Conservation (phyloP, 2,888 invertebrate genomes). For the Eustalomyia histrio region DNA sequence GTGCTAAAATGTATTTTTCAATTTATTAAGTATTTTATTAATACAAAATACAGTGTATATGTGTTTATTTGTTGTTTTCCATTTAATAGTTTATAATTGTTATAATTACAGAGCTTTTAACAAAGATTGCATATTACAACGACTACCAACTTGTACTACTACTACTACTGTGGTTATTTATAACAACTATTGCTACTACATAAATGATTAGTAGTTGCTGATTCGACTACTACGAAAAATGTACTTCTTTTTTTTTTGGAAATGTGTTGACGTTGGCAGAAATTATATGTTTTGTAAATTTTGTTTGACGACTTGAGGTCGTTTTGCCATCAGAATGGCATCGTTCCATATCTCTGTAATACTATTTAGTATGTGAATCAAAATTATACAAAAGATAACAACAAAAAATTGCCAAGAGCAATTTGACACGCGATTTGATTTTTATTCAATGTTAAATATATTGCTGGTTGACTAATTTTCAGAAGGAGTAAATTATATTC, state of each 20-base stretch:
- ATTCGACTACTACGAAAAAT: constrained; percentile 8
- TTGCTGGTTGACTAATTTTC: constrained; percentile 6
- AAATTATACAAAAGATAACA: background rate
- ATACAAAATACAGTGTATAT: background rate
- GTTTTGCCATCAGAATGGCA: background rate
- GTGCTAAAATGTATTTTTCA: no score
- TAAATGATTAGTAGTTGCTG: background rate
- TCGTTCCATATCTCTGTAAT: no score
- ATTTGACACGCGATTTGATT: constrained; percentile 46
- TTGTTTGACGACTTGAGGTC: constrained; percentile 23
- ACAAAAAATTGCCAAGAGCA: constrained; percentile 25
- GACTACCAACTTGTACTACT: no score
- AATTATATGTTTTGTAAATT: constrained; percentile 12
- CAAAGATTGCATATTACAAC: constrained; percentile 20
- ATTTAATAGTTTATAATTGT: constrained; percentile 44
- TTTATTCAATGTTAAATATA: constrained; percentile 23
- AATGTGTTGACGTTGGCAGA: constrained; percentile 36
- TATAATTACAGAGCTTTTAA: constrained; percentile 41
- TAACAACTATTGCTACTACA: background rate
- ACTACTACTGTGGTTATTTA: background rate
- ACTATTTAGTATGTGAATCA: background rate
- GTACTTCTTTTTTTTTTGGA: no score
- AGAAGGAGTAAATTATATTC: background rate
- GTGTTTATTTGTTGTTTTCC: constrained; percentile 8
- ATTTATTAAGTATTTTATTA: background rate